Evolutionary conservation across 1,140 invertebrate genomes (phyloP).

Genomic region (Gryllus bimaculatus): DNA sequence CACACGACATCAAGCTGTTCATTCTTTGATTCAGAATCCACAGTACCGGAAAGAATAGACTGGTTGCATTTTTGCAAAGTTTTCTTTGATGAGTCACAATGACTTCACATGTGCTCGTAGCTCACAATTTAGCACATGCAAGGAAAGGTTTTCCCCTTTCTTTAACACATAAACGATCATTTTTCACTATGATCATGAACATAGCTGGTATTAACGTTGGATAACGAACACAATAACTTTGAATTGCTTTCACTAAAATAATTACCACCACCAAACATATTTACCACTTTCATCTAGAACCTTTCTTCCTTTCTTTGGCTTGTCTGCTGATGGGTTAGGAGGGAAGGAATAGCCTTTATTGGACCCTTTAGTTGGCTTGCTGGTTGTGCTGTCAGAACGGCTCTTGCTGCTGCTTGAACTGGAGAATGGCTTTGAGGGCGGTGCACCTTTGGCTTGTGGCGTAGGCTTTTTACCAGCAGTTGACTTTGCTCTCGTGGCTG

Average conservation of each 20-base stretch:
- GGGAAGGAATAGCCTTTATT: not conserved
- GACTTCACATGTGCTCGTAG: not conserved
- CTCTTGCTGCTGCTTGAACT: slow-evolving; percentile 22
- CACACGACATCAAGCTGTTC: not conserved
- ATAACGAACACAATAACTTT: not conserved
- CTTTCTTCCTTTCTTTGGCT: slow-evolving; percentile 54
- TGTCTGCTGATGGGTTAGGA: slow-evolving; percentile 22
- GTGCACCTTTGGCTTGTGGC: slow-evolving; percentile 30
- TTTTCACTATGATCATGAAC: not conserved
- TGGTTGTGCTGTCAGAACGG: slow-evolving; percentile 20
- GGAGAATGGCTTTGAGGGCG: slow-evolving; percentile 27
- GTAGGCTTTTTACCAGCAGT: slow-evolving; percentile 23
- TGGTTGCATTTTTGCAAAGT: not conserved
- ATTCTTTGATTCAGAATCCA: not conserved
- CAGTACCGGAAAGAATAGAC: not conserved
- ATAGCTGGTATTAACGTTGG: not conserved
- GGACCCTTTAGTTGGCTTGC: slow-evolving; percentile 15
- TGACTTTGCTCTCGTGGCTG: slow-evolving; percentile 28
- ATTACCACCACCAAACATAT: slow-evolving; percentile 55
- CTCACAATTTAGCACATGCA: not conserved
- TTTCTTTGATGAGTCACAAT: not conserved
- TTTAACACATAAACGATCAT: not conserved
- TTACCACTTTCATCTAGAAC: slow-evolving; percentile 74
- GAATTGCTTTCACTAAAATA: not conserved
- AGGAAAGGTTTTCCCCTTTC: not conserved